These are phyloP conservation scores for Calliphora vomitoria DNA, from an alignment of 2,888 invertebrate genomes.

Conservation along the genomic window DNA sequence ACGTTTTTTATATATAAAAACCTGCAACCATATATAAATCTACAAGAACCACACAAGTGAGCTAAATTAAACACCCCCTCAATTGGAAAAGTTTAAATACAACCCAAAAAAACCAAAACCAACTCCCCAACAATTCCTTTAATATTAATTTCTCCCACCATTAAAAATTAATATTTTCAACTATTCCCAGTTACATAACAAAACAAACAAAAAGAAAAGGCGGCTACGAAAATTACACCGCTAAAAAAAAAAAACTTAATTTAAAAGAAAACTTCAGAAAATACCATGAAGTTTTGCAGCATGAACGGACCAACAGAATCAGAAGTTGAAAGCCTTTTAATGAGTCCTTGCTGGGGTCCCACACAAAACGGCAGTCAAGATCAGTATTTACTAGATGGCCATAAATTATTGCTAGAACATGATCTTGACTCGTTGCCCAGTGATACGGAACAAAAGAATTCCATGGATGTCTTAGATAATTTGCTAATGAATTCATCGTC, in stretches of 20 bases:
- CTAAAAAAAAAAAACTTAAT: constrained; percentile 5
- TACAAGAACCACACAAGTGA: not conserved
- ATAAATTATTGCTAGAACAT: constrained; percentile 86
- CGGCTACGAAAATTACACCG: not conserved
- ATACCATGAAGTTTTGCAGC: constrained; percentile 87
- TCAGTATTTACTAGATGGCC: constrained; percentile 86
- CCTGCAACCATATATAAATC: constrained; percentile 48
- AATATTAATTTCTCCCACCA: not conserved
- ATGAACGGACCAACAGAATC: constrained; percentile 85
- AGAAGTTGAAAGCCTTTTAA: constrained; percentile 90
- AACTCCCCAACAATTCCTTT: not conserved
- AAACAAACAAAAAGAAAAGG: not conserved
- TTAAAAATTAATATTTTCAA: constrained; percentile 6
- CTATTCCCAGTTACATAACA: not conserved
- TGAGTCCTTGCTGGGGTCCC: constrained; percentile 90
- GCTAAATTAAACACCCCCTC: not conserved
- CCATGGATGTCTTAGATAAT: constrained; percentile 90
- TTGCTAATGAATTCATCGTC: constrained; percentile 86
- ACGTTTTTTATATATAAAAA: constrained; percentile 69
- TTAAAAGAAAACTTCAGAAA: constrained; percentile 33
- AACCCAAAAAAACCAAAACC: constrained; percentile 1
- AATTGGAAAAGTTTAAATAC: constrained; percentile 5
- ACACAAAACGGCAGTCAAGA: constrained; percentile 85
- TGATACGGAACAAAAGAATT: constrained; percentile 85
- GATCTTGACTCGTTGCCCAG: constrained; percentile 86